Evolutionary conservation across 2,888 invertebrate species (phyloP).

Genomic region (Electrophaes corylata): DNA sequence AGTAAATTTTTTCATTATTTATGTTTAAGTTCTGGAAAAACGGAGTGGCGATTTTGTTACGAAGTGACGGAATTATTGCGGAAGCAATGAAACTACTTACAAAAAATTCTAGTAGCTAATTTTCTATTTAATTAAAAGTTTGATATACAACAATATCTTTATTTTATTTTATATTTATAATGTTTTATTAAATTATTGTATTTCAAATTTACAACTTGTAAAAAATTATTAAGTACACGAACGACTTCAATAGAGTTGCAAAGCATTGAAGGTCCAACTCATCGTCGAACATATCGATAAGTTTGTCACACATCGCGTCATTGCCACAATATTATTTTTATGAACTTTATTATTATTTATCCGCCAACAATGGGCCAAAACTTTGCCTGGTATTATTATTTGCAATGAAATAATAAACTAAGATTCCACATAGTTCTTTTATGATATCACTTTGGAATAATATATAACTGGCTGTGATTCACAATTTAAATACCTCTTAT

Average conservation of each 20-base stretch:
- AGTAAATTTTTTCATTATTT: too few species aligned
- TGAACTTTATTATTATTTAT: too few species aligned
- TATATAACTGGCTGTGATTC: too few species aligned
- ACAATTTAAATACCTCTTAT: too few species aligned
- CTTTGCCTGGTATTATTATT: too few species aligned
- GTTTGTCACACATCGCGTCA: neutral
- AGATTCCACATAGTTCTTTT: too few species aligned
- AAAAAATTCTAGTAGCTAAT: neutral
- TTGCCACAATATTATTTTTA: too few species aligned
- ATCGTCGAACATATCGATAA: neutral
- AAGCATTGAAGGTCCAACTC: neutral
- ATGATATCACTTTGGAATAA: too few species aligned
- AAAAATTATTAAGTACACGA: neutral
- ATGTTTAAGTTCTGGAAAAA: too few species aligned
- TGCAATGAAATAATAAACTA: too few species aligned
- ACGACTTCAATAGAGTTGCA: slow-evolving; percentile 1
- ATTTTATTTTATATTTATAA: neutral
- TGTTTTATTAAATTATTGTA: neutral
- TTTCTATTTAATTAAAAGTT: neutral
- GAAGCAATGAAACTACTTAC: neutral
- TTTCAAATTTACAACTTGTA: neutral
- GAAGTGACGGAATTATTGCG: neutral
- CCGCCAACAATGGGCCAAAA: too few species aligned
- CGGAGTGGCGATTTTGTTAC: slow-evolving; percentile 1
- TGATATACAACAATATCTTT: too few species aligned